Conservation (phyloP, 2,113 vertebrate species). For the Chunga burmeisteri region DNA sequence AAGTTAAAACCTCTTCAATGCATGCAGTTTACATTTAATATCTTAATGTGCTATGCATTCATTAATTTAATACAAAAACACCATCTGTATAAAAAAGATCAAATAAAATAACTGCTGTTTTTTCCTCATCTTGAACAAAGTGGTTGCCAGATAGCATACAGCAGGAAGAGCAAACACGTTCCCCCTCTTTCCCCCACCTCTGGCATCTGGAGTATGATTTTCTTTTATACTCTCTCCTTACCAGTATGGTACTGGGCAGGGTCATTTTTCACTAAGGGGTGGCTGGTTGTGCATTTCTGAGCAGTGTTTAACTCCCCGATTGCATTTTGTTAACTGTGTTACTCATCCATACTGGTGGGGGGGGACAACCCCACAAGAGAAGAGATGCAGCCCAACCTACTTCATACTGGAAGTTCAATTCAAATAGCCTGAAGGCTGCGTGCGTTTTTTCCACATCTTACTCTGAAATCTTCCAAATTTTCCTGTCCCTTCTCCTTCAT, state of each 20-base stretch:
- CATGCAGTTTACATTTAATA: neutral
- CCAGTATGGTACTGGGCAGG: neutral
- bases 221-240: neutral
- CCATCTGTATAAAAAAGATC: neutral
- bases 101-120: conserved; percentile 1
- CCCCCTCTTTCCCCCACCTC: neutral
- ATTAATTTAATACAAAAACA: conserved; percentile 26
- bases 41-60: conserved; percentile 11
- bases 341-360: neutral
- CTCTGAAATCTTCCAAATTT: neutral
- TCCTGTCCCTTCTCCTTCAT: neutral
- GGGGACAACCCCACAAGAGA: neutral
- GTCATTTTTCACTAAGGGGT: neutral
- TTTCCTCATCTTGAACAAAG: neutral
- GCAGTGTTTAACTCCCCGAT: neutral
- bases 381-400: fast-evolving
- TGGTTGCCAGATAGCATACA: neutral
- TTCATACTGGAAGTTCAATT: neutral
- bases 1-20: neutral
- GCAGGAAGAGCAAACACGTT: neutral
- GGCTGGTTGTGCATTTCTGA: neutral
- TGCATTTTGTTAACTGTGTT: neutral
- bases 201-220: neutral
- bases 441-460: neutral
- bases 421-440: neutral